A percentile compares a stretch with the other conserved stretches of the same genome.
phyloP scores from a whole-genome alignment of 2,797 vertebrate genomes.

The Gadopsis bispinosus region DNA sequence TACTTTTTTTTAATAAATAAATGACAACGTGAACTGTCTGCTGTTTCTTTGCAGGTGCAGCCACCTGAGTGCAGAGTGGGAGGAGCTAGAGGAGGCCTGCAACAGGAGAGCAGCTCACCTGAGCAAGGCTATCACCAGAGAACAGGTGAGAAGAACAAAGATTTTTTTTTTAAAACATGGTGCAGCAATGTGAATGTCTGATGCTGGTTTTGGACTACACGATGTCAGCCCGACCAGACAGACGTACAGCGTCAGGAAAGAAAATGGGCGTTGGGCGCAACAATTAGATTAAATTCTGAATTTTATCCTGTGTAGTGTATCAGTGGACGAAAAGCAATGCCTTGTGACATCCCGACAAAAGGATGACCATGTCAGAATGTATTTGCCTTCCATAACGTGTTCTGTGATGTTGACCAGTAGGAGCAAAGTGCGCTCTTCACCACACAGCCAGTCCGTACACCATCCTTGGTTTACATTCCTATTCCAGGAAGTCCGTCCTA shows the following conservation, averaged over 20 bases:
- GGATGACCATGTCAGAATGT: too few species aligned
- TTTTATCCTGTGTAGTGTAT: neutral
- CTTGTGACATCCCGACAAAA: too few species aligned
- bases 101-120: slow-evolving; percentile 81
- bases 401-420: too few species aligned
- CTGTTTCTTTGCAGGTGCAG: slow-evolving; percentile 63
- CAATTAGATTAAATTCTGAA: too few species aligned
- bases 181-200: neutral
- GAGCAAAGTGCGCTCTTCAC: too few species aligned
- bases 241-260: too few species aligned
- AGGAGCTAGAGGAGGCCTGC: slow-evolving; percentile 85
- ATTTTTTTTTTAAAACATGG: neutral
- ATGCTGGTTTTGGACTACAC: neutral
- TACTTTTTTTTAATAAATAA: neutral
- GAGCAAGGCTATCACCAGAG: slow-evolving; percentile 84
- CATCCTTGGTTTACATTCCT: too few species aligned
- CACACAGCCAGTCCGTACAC: too few species aligned
- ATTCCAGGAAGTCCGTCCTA: too few species aligned
- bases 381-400: too few species aligned
- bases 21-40: neutral
- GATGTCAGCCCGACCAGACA: neutral
- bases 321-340: neutral
- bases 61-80: slow-evolving; percentile 85
- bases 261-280: too few species aligned
- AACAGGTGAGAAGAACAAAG: slow-evolving; percentile 83